Conservation (phyloP, 2,888 invertebrate genomes). For the Pharmacophagus antenor region DNA sequence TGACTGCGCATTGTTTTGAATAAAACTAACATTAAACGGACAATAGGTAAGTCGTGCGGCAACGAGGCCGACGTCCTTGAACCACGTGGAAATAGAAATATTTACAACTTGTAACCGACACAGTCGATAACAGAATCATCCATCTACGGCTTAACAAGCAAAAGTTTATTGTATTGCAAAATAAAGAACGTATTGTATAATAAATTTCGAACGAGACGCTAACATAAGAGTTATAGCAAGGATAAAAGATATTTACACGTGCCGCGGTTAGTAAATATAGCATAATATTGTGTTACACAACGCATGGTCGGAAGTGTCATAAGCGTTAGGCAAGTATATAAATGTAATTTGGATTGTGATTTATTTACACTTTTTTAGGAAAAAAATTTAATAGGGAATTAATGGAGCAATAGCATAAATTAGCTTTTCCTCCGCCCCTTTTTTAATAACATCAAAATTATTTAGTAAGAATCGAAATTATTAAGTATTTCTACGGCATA, state of each 20-base stretch:
- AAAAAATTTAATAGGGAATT: too few species aligned
- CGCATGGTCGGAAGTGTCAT: neutral
- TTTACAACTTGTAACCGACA: neutral
- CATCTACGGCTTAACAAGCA: neutral
- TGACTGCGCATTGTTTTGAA: neutral
- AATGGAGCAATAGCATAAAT: too few species aligned
- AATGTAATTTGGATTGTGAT: too few species aligned
- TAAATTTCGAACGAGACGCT: neutral
- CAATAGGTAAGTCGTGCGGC: neutral
- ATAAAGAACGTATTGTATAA: neutral
- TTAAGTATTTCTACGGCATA: too few species aligned
- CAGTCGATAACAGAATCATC: neutral
- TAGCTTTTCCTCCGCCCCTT: too few species aligned
- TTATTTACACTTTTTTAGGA: too few species aligned
- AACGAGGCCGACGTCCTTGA: neutral
- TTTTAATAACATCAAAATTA: too few species aligned
- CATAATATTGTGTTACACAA: neutral
- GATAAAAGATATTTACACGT: conserved; percentile 3
- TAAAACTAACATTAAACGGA: neutral
- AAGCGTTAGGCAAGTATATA: neutral
- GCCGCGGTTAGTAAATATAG: neutral
- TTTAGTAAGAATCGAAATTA: too few species aligned
- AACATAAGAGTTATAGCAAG: neutral
- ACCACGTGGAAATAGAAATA: neutral
- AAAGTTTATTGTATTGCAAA: neutral